Conservation (phyloP, 2,113 vertebrate species). For the Xiphorhynchus elegans region DNA sequence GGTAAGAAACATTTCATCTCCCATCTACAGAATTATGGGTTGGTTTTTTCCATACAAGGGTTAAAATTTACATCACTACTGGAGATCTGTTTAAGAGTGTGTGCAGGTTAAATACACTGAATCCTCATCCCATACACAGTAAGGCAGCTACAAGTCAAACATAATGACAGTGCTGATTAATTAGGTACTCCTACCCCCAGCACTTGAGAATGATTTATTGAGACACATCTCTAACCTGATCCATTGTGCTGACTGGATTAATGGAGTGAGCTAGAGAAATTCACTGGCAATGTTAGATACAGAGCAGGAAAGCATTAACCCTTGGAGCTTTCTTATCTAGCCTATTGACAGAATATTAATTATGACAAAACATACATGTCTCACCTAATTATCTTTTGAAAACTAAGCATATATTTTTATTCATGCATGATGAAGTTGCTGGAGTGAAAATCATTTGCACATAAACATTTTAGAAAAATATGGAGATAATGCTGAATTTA, state of each 20-base stretch:
- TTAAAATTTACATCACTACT: constrained; percentile 74
- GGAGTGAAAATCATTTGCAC: constrained; percentile 56
- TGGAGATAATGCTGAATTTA: constrained; percentile 48
- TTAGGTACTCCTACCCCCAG: constrained; percentile 83
- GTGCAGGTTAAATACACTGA: constrained; percentile 80
- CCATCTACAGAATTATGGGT: neutral
- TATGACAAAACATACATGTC: constrained; percentile 77
- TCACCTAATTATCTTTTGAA: constrained; percentile 82
- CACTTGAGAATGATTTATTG: constrained; percentile 87
- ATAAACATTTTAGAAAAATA: constrained; percentile 74
- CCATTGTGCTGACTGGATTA: constrained; percentile 86
- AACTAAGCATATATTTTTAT: constrained; percentile 76
- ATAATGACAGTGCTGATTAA: constrained; percentile 88
- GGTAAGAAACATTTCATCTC: constrained; percentile 1
- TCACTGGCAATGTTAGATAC: constrained; percentile 76
- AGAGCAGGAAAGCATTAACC: constrained; percentile 79
- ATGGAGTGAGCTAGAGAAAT: constrained; percentile 82
- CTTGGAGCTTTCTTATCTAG: constrained; percentile 79
- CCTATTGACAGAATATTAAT: constrained; percentile 85
- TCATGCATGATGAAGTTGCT: constrained; percentile 64
- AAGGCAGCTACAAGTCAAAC: constrained; percentile 87
- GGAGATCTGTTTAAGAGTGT: constrained; percentile 78
- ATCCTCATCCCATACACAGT: constrained; percentile 81
- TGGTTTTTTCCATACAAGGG: constrained; percentile 65
- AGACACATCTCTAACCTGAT: constrained; percentile 83